Conservation (phyloP, 1,140 invertebrate genomes). For the Heliconius eleuchia region DNA sequence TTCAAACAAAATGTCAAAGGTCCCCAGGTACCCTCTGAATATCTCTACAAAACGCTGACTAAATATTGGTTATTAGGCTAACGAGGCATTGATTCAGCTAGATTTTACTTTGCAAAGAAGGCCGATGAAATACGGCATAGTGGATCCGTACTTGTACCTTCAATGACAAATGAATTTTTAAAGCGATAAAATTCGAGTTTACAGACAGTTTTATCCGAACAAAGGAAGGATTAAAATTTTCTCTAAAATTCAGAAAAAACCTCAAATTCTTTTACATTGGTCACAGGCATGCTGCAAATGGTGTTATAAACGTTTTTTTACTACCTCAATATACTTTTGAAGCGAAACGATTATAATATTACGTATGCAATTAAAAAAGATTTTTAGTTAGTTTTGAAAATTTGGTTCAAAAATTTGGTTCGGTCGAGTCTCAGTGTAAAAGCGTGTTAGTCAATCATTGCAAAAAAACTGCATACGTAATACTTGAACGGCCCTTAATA, state of each 20-base stretch:
- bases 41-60: too few species aligned
- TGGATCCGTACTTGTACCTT: constrained; percentile 17
- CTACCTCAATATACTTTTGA: too few species aligned
- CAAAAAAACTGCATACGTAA: too few species aligned
- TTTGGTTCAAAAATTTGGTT: too few species aligned
- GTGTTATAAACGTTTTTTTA: neutral
- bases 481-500: too few species aligned
- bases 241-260: constrained; percentile 23
- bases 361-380: too few species aligned
- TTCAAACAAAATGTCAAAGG: too few species aligned
- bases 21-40: too few species aligned
- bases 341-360: too few species aligned
- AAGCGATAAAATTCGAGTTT: constrained; percentile 34
- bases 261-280: neutral
- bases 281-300: neutral
- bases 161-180: constrained; percentile 34
- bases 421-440: too few species aligned
- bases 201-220: constrained; percentile 29
- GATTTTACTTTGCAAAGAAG: constrained; percentile 9
- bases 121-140: constrained; percentile 23
- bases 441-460: too few species aligned
- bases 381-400: too few species aligned
- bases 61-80: neutral
- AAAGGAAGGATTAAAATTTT: constrained; percentile 30
- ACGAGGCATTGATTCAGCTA: constrained; percentile 18